phyloP scores from a whole-genome alignment of 2,113 vertebrate species.

The Trogon melanurus region DNA sequence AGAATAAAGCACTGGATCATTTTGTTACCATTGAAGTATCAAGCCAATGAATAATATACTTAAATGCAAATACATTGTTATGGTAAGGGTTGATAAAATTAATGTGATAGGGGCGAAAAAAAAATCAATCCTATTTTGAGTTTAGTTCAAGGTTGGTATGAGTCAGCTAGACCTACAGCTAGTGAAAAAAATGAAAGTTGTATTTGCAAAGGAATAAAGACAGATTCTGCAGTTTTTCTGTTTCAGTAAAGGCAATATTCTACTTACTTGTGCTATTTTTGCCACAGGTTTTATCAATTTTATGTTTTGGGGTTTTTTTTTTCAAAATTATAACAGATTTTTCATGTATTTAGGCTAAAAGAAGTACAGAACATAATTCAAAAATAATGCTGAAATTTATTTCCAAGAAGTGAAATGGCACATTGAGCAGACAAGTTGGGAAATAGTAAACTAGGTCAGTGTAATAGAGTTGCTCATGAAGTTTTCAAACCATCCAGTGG shows the following conservation, averaged over 20 bases:
- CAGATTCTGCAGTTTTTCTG: background rate
- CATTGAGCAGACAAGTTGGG: background rate
- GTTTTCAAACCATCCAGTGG: background rate
- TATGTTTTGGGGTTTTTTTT: background rate
- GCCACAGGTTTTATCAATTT: background rate
- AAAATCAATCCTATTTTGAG: background rate
- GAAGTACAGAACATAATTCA: background rate
- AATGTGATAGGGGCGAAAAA: background rate
- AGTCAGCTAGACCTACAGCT: background rate
- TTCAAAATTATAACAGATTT: background rate
- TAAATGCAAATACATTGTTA: background rate
- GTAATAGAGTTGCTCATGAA: background rate
- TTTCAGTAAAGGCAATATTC: background rate
- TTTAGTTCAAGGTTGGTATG: background rate
- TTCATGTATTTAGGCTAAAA: background rate
- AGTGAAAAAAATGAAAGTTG: background rate
- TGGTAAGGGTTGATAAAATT: background rate
- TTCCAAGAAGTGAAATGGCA: background rate
- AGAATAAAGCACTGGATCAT: background rate
- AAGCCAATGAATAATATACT: background rate
- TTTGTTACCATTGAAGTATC: background rate
- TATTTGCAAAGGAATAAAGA: background rate
- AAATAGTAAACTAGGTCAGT: background rate
- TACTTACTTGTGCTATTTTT: background rate
- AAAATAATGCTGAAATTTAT: background rate